Base-by-base conservation (phyloP, 2,888 invertebrate species). In the Nymphalis urticae region DNA sequence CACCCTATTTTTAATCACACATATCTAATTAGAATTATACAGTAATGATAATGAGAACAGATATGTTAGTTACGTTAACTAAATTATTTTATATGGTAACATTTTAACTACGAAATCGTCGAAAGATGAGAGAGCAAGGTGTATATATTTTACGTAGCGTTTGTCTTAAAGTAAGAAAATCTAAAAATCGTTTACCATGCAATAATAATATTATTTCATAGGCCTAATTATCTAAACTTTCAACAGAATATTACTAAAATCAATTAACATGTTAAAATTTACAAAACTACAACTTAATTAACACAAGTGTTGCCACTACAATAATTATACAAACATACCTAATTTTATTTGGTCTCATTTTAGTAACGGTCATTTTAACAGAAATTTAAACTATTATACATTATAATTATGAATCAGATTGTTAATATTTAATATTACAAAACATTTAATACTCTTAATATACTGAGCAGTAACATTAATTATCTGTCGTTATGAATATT, bases 321-420 rank as follows among this genome's bases (percentile, higher is more conserved):
- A 86, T 80, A 78, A 84, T 82, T 82, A 80, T 79, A 82, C 77
- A 87, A 89, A 87, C 84, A 80, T 88, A 90, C 87, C 90, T 92
- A 91, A 87, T 84, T 87, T 90, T 92, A 92, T 92, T 92, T 92
- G 91, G 92, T 92, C 92, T 92, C 90, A 84, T 89, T 89, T 88
- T 91, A 91, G 88, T 90, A 91, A 90, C 87, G 88, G 88, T 86
- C 54, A 32, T 17, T 72, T 81, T 80, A 86, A 87, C 85, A 82
- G 79, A 85, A 83, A 75, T 76, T 77, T 73, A 77, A 79, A 76
- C 42, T 71, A 68, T 64, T 68, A 42, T 71, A 66, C 50, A 71
- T 68, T 64, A 68, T 51, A 53, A 58, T 54, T 24, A 54, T 42
- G 58, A 42, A 58, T 58, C 36, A 36, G 58, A 58, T 58, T 58